These are phyloP conservation scores for Antheraea assamensis DNA, from an alignment of 2,888 invertebrate genomes.

Conservation along the genomic window DNA sequence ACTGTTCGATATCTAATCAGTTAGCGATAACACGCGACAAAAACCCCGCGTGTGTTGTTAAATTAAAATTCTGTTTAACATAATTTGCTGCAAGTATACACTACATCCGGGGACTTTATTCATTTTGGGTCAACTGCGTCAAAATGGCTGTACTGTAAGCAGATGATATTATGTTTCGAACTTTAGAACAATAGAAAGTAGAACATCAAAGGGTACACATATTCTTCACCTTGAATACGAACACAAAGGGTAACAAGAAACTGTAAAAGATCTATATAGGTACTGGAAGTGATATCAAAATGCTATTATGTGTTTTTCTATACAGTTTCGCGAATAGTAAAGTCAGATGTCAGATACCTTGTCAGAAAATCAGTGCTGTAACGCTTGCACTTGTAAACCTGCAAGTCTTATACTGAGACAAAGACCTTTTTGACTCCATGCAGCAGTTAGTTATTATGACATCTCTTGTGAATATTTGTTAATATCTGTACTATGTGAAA, in stretches of 20 bases:
- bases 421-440: too few species aligned
- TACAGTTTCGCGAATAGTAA: not conserved
- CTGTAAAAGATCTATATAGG: not conserved
- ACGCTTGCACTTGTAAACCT: too few species aligned
- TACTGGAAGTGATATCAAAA: not conserved
- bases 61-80: not conserved
- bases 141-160: not conserved
- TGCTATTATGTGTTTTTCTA: not conserved
- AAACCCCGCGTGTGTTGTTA: conserved; percentile 22
- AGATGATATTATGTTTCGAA: not conserved
- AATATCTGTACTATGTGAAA: too few species aligned
- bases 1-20: conserved; percentile 50
- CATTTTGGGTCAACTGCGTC: not conserved
- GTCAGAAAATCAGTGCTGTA: too few species aligned
- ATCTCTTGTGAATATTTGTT: too few species aligned
- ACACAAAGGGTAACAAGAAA: not conserved
- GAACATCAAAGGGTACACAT: conserved; percentile 1
- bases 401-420: too few species aligned
- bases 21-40: conserved; percentile 32
- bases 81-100: not conserved
- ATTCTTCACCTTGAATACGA: not conserved
- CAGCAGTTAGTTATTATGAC: too few species aligned
- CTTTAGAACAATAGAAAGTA: not conserved
- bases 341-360: not conserved
- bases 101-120: too few species aligned